Percentiles rank a stretch among this genome's conserved stretches.
These are phyloP conservation scores for Amphiprion ocellaris DNA, from an alignment of 2,113 vertebrate species.

Conservation along the genomic window DNA sequence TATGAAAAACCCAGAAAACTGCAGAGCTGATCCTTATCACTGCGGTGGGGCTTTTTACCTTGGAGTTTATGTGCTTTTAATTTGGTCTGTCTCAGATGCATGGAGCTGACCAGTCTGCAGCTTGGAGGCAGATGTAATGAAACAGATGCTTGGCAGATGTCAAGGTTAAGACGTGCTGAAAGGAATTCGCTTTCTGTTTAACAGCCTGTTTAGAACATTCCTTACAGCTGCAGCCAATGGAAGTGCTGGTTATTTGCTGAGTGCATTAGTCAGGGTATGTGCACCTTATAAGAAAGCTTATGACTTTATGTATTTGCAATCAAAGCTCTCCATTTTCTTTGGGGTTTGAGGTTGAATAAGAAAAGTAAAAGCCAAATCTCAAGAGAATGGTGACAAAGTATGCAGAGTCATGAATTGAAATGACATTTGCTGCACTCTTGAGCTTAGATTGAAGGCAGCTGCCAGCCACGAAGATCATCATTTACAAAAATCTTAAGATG, in stretches of 20 bases:
- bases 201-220: constrained; percentile 49
- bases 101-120: constrained; percentile 37
- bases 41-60: constrained; percentile 39
- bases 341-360: constrained; percentile 21
- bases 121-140: constrained; percentile 25
- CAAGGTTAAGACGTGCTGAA: constrained; percentile 43
- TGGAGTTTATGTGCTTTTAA: constrained; percentile 49
- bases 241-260: constrained; percentile 16
- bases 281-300: not conserved
- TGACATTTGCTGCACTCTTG: constrained; percentile 34
- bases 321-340: constrained; percentile 12
- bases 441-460: constrained; percentile 51
- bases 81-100: constrained; percentile 44
- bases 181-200: constrained; percentile 65
- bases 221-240: constrained; percentile 40
- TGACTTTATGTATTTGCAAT: constrained; percentile 16
- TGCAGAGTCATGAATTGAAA: constrained; percentile 41
- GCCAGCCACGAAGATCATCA: constrained; percentile 50
- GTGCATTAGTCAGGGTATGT: not conserved
- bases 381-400: constrained; percentile 20
- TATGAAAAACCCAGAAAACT: constrained; percentile 39
- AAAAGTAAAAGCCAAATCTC: constrained; percentile 29
- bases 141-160: constrained; percentile 74
- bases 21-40: constrained; percentile 49
- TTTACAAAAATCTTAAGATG: constrained; percentile 64